These are phyloP conservation scores for Drosophila multiciliata DNA, from an alignment of 2,888 invertebrate species.

Conservation along the genomic window DNA sequence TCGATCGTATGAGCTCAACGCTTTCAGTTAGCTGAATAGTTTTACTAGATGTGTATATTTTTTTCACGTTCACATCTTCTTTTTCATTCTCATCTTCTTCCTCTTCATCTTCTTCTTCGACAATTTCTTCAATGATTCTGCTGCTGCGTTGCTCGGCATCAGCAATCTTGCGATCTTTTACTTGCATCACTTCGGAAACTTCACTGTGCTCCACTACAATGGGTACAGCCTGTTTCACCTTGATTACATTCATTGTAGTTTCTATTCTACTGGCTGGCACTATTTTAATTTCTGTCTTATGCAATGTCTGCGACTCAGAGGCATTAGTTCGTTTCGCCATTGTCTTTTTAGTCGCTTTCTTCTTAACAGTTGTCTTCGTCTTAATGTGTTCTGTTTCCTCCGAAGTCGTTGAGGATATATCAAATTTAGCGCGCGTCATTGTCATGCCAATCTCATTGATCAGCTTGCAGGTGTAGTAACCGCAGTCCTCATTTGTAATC, in stretches of 20 bases:
- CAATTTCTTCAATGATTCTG: slow-evolving; percentile 52
- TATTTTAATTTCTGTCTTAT: slow-evolving; percentile 78
- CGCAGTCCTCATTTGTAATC: slow-evolving; percentile 89
- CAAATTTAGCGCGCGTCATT: slow-evolving; percentile 91
- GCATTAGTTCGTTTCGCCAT: slow-evolving; percentile 85
- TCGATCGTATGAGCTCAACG: slow-evolving; percentile 85
- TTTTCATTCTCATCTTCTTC: slow-evolving; percentile 56
- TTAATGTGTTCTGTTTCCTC: slow-evolving; percentile 83
- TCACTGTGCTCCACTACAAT: slow-evolving; percentile 84
- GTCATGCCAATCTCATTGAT: slow-evolving; percentile 94
- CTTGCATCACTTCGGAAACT: slow-evolving; percentile 85
- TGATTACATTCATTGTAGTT: slow-evolving; percentile 79
- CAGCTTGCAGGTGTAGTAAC: slow-evolving; percentile 93
- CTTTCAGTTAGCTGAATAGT: slow-evolving; percentile 85
- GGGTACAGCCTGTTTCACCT: slow-evolving; percentile 76
- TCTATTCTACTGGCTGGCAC: slow-evolving; percentile 69
- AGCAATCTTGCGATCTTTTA: slow-evolving; percentile 84
- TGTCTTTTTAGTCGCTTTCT: slow-evolving; percentile 70
- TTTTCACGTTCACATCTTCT: slow-evolving; percentile 30
- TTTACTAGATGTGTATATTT: slow-evolving; percentile 60
- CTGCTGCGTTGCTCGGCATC: slow-evolving; percentile 68
- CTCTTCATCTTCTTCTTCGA: slow-evolving; percentile 35
- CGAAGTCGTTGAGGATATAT: slow-evolving; percentile 86
- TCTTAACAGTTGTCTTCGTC: slow-evolving; percentile 61
- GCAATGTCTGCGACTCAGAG: slow-evolving; percentile 70